These are phyloP conservation scores for Yponomeuta plumbellus DNA, from an alignment of 2,888 invertebrate species.

Conservation along the genomic window DNA sequence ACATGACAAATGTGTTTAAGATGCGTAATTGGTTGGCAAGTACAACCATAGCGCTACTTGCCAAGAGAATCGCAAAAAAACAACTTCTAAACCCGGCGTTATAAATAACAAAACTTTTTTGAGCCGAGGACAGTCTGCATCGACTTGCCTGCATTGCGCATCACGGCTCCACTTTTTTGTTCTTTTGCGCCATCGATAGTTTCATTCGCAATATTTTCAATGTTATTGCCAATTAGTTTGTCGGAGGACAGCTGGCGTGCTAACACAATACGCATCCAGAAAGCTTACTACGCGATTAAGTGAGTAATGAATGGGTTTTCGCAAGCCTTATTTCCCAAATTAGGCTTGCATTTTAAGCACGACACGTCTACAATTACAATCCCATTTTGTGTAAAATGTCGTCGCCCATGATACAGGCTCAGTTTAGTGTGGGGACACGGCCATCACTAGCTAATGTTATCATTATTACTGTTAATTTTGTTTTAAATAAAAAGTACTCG, in stretches of 20 bases:
- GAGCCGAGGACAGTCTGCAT: not conserved
- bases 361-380: too few relatives aligned
- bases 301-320: not conserved
- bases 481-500: too few relatives aligned
- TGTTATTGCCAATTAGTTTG: conserved; percentile 36
- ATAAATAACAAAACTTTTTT: conserved; percentile 2
- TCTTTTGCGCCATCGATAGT: conserved; percentile 27
- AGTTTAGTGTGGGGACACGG: too few relatives aligned
- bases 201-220: conserved; percentile 32
- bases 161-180: conserved; percentile 16
- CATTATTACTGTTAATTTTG: too few relatives aligned
- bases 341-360: not conserved
- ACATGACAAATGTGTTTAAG: not conserved
- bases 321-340: not conserved
- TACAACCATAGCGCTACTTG: not conserved
- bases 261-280: conserved; percentile 9
- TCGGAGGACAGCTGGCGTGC: conserved; percentile 21
- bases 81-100: not conserved
- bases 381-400: too few relatives aligned
- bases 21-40: conserved; percentile 1
- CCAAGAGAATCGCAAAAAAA: not conserved
- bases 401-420: too few relatives aligned
- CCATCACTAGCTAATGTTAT: too few relatives aligned
- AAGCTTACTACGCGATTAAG: conserved; percentile 3
- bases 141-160: conserved; percentile 4